Base-by-base conservation (phyloP, 2,888 invertebrate genomes). In the Erebia palarica region DNA sequence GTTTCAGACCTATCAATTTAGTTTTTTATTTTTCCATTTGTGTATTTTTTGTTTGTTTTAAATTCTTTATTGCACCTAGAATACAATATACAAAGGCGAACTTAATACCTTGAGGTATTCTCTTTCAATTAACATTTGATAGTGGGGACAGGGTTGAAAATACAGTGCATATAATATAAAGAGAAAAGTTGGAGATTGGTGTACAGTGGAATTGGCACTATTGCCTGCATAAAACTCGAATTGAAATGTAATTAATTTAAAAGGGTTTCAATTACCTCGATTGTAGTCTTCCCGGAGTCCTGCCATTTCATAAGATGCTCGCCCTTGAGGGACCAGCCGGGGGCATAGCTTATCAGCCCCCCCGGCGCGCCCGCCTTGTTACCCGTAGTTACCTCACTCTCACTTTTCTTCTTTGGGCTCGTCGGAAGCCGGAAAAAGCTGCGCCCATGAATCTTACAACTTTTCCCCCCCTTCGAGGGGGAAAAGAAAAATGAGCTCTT, bases 231-330 rank as follows among this genome's bases (percentile, higher is more conserved):
- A 53, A 16, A 16, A 11, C 18, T 53, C 10, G 9, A 55, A 55
- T 55, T 11, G 18, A 55, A 55, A 16, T 16, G 7, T 8, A 47
- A 47, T 47, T 55, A 10, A 55, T 10, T 53, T 18, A 10, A 55
- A 55, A 18, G 16, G 18, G 55, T 55, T 53, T 64, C 58, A 21
- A 36, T 71, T 61, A 94, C 94, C 94, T 94, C 94, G 77, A 94
- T 91, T 47, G 94, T 94, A 18, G 94, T 94, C 82, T 94, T 94
- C 65, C 94, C 94, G 27, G 94, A 94, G 75, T 92, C 94, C 79
- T 94, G 94, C 94, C 94, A 94, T 87, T 94, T 94, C 88, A 94
- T 94, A 72, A 94, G 94, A 80, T 94, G 94, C 80, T 94, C 94
- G 53, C 94, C 94, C 80, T 94, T 94, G 77, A 94, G 87, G 68